Conservation (phyloP, 2,888 invertebrate genomes). For the Mesochorus sp. region DNA sequence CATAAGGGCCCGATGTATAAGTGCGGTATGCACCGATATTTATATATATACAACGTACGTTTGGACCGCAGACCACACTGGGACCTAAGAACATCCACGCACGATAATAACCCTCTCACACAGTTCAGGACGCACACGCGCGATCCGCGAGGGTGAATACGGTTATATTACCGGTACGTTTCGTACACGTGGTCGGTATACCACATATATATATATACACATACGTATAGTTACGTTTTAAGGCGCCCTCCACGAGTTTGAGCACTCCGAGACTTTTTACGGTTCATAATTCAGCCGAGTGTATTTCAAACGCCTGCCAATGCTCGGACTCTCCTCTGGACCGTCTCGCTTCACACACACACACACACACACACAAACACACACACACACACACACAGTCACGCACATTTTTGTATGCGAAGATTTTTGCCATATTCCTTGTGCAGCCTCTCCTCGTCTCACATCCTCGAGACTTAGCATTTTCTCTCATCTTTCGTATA, state of each 20-base stretch:
- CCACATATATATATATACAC: neutral
- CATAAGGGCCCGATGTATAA: neutral
- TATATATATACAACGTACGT: conserved; percentile 47
- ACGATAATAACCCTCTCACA: conserved; percentile 76
- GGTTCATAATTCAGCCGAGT: conserved; percentile 81
- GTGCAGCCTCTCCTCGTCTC: neutral
- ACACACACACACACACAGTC: no score
- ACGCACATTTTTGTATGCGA: no score
- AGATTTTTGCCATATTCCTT: conserved; percentile 18
- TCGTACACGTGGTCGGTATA: conserved; percentile 60
- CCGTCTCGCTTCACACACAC: conserved; percentile 11
- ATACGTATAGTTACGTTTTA: conserved; percentile 28
- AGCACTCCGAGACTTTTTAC: conserved; percentile 76
- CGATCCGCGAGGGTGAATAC: conserved; percentile 76
- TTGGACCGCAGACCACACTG: conserved; percentile 80
- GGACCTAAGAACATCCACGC: conserved; percentile 69
- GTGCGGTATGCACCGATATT: neutral
- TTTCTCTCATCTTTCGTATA: no score
- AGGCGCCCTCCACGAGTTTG: conserved; percentile 61
- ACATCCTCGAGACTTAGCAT: conserved; percentile 32
- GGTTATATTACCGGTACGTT: conserved; percentile 75
- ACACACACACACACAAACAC: no score
- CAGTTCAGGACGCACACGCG: conserved; percentile 43
- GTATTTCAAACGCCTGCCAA: conserved; percentile 81
- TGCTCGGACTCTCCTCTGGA: conserved; percentile 66